phyloP scores from a whole-genome alignment of 2,113 vertebrate species.

The Mastomys natalensis region DNA sequence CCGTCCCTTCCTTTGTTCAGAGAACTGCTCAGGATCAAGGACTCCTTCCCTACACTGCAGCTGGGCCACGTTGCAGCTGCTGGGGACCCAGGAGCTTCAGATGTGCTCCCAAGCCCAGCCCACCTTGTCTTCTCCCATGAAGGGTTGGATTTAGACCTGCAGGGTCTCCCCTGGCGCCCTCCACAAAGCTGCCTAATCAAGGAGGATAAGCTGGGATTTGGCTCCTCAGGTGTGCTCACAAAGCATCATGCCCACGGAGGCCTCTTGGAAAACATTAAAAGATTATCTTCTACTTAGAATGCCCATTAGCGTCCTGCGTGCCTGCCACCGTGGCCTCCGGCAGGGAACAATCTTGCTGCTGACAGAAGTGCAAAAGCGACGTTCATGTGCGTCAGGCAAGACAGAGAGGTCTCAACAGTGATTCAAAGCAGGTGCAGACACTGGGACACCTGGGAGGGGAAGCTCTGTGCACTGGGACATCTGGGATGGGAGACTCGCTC shows the following conservation, averaged over 20 bases:
- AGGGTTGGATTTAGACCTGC: background rate
- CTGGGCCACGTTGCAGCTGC: accelerated
- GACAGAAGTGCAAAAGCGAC: background rate
- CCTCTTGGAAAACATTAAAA: conserved; percentile 11
- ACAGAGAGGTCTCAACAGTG: background rate
- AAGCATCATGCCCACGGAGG: accelerated
- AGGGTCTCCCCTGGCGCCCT: accelerated
- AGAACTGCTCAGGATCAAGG: too few species aligned
- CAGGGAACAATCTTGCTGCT: background rate
- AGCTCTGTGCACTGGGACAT: background rate
- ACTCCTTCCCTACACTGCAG: background rate
- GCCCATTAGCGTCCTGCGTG: background rate
- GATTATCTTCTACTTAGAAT: background rate
- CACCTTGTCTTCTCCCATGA: background rate
- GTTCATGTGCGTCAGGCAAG: background rate
- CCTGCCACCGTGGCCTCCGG: background rate
- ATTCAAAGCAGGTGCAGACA: background rate
- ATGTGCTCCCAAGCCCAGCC: accelerated
- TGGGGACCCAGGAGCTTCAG: background rate
- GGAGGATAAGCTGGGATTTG: background rate
- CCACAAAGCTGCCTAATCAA: background rate
- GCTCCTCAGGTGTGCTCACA: background rate
- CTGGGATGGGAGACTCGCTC: background rate
- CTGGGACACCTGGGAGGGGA: background rate
- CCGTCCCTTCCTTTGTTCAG: background rate